Evolutionary conservation across 2,113 vertebrate genomes (phyloP), one percentile per base, ranked within the genome.

Genomic region (Hirundichthys speculiger): DNA sequence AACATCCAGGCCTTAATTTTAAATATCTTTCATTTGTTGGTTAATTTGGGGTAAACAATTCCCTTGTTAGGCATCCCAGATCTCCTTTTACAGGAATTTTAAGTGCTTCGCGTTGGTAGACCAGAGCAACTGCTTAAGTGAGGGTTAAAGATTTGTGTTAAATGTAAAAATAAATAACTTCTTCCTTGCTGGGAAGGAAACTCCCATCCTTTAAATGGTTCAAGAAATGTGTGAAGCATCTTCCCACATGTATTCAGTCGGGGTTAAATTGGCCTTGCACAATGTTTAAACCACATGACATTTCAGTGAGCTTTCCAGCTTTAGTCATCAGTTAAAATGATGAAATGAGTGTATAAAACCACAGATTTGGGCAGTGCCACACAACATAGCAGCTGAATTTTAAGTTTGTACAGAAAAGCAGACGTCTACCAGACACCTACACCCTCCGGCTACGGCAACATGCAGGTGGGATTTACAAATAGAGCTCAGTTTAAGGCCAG

Each of bases 391-490:
- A 30, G 52, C 52, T 52, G 50, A 30, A 43, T 25, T 34, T 34
- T 34, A 10, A 10, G 30, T 34, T 20, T 38, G 38, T 4, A 65
- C 66, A 20, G 34, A 24, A 51, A 38, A 3, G 52, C 58, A 69
- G 68, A 69, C 73, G 62, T 64, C 51, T 79, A 69, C 51, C 9
- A 76, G 71, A 80, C 77, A 42, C 42, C 45, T 53, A 45, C 22
- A 18, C 21, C 6, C 25, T 57, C 64, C 78, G 60, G 48, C 72
- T 68, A 14, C 38, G 46, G 46, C 48, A 14, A 8, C 67, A 64
- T 15, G 40, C 75, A 79, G 75, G 76, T 78, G 84, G 77, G 75
- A 74, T 80, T 69, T 58, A 43, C 49, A n/a, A 50, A 14, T 40
- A 45, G 40, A 19, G 62, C 67, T 58, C 42, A 14, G 20, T 49